Evolutionary conservation across 2,888 invertebrate genomes (phyloP).

Genomic region (Tetragnatha montana): DNA sequence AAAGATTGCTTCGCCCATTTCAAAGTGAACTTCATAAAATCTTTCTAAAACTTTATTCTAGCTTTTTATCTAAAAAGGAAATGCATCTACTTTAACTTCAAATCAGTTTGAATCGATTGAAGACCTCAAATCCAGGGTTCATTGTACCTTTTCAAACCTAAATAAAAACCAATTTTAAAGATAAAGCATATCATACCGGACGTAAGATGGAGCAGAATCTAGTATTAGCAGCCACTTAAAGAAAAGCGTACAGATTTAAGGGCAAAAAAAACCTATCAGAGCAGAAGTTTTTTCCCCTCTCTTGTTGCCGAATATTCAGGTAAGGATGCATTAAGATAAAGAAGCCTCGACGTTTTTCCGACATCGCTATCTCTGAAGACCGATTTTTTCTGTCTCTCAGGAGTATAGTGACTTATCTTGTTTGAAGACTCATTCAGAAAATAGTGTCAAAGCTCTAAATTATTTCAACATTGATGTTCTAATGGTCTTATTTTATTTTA

Average conservation of each 20-base stretch:
- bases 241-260: neutral
- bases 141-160: neutral
- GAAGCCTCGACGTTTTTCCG: conserved; percentile 5
- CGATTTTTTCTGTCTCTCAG: neutral
- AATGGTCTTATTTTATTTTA: neutral
- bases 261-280: neutral
- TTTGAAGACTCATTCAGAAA: neutral
- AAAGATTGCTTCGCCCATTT: too few relatives aligned
- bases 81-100: neutral
- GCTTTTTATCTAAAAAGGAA: neutral
- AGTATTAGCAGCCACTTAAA: neutral
- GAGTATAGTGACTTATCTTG: neutral
- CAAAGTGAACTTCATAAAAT: too few relatives aligned
- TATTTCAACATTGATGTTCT: neutral
- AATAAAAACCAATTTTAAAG: conserved; percentile 2
- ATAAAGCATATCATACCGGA: conserved; percentile 1
- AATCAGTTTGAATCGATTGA: too few relatives aligned
- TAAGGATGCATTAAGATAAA: conserved; percentile 41
- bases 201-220: neutral
- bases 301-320: conserved; percentile 48
- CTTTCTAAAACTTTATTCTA: too few relatives aligned
- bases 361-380: neutral
- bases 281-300: conserved; percentile 32
- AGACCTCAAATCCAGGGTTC: neutral
- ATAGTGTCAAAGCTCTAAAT: neutral